Conservation (phyloP, 2,888 invertebrate species). For the Sycophila texana region DNA sequence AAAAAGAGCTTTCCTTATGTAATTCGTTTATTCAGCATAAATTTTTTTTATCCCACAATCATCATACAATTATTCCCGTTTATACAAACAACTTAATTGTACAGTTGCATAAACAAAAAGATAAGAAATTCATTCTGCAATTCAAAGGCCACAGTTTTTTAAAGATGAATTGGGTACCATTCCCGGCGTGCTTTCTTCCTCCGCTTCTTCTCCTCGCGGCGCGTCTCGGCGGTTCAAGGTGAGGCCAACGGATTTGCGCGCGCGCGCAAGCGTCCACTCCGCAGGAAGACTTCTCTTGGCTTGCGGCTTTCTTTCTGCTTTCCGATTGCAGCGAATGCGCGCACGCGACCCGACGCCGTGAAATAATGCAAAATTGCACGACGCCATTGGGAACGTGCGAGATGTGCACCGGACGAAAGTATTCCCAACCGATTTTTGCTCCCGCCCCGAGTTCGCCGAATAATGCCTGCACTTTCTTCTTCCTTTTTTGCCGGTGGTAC, state of each 20-base stretch:
- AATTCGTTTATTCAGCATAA: too few species aligned
- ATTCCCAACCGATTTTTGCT: background rate
- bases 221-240: constrained; percentile 36
- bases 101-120: too few species aligned
- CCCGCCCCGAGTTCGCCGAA: background rate
- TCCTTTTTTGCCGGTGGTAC: background rate
- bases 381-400: background rate
- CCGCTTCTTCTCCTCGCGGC: constrained; percentile 2
- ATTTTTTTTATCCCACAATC: too few species aligned
- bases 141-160: background rate
- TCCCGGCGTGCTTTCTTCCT: background rate
- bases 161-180: background rate
- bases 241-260: constrained; percentile 47
- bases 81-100: too few species aligned
- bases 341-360: constrained; percentile 3
- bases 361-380: background rate
- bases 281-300: constrained; percentile 14
- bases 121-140: background rate
- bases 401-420: background rate
- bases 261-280: constrained; percentile 6
- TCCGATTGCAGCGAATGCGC: constrained; percentile 19
- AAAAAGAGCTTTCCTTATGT: too few species aligned
- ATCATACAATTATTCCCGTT: too few species aligned
- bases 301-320: constrained; percentile 27
- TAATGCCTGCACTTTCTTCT: background rate